These are phyloP conservation scores for Sardinella longiceps DNA, from an alignment of 2,797 vertebrate genomes.

Conservation along the genomic window DNA sequence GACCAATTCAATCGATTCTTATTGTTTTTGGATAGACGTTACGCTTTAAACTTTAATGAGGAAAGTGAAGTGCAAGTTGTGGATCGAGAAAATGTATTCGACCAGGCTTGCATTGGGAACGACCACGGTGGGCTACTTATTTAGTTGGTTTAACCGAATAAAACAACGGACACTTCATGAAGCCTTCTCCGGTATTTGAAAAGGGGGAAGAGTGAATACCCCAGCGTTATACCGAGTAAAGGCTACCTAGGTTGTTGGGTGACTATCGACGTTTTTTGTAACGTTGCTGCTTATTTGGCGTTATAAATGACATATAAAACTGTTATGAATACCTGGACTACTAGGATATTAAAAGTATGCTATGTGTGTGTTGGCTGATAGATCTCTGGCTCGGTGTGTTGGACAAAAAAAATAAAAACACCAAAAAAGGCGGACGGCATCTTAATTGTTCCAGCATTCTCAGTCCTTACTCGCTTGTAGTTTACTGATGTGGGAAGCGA, in stretches of 20 bases:
- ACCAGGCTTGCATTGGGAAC: not conserved
- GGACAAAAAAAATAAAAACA: not conserved
- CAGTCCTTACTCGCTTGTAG: not conserved
- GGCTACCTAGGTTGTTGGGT: not conserved
- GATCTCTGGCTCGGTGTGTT: no score
- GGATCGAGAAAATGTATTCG: not conserved
- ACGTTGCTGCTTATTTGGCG: not conserved
- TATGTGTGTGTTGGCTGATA: not conserved
- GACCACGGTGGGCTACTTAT: not conserved
- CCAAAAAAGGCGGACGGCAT: not conserved
- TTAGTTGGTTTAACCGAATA: not conserved
- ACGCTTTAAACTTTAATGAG: not conserved
- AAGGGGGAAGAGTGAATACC: not conserved
- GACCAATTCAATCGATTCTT: not conserved
- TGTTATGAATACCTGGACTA: not conserved
- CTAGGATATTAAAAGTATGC: not conserved
- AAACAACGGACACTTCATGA: not conserved
- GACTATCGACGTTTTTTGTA: not conserved
- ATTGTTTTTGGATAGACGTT: not conserved
- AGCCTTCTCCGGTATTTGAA: not conserved
- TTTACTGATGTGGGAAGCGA: not conserved
- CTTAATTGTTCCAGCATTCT: not conserved
- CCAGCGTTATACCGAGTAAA: not conserved
- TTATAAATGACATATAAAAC: not conserved
- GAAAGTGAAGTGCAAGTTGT: not conserved